Percentiles rank a stretch among this genome's conserved stretches.
Conservation (phyloP, 1,140 invertebrate genomes). For the honey bee (Apis mellifera) region DNA sequence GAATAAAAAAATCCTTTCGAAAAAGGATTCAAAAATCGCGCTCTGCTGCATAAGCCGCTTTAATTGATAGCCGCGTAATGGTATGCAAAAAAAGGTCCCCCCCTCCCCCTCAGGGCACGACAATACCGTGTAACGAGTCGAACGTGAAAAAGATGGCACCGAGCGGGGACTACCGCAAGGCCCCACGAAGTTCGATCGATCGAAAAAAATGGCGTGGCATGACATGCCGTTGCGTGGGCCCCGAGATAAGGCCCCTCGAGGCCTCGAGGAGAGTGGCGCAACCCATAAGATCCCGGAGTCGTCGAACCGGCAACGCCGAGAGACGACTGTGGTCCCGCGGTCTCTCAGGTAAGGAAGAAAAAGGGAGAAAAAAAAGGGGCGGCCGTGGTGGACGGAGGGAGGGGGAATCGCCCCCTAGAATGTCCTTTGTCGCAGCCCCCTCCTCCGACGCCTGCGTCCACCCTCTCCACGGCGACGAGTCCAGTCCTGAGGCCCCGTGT, state of each 20-base stretch:
- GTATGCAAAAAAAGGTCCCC: background rate
- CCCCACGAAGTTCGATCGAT: constrained; percentile 31
- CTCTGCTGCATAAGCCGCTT: background rate
- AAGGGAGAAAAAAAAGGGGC: constrained; percentile 40
- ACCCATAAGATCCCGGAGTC: constrained; percentile 54
- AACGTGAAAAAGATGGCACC: background rate
- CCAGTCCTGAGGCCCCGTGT: constrained; percentile 55
- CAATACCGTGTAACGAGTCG: constrained; percentile 18
- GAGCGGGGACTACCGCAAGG: background rate
- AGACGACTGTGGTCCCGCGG: constrained; percentile 61
- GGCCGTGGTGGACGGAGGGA: constrained; percentile 2
- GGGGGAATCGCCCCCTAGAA: constrained; percentile 69
- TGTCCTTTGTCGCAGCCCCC: constrained; percentile 74
- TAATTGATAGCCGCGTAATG: constrained; percentile 20
- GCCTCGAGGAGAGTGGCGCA: constrained; percentile 13
- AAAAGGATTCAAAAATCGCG: no score
- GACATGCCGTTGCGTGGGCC: constrained; percentile 46
- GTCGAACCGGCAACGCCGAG: constrained; percentile 71
- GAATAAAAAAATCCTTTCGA: no score
- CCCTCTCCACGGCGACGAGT: constrained; percentile 49
- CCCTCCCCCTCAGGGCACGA: background rate
- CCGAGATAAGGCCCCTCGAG: constrained; percentile 49
- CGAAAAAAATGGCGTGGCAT: constrained; percentile 49
- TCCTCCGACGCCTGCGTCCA: constrained; percentile 16
- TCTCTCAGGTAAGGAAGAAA: constrained; percentile 59